Evolutionary conservation across 2,113 vertebrate species (phyloP), one percentile per base, ranked within the genome.

Genomic region (Maccullochella peelii): DNA sequence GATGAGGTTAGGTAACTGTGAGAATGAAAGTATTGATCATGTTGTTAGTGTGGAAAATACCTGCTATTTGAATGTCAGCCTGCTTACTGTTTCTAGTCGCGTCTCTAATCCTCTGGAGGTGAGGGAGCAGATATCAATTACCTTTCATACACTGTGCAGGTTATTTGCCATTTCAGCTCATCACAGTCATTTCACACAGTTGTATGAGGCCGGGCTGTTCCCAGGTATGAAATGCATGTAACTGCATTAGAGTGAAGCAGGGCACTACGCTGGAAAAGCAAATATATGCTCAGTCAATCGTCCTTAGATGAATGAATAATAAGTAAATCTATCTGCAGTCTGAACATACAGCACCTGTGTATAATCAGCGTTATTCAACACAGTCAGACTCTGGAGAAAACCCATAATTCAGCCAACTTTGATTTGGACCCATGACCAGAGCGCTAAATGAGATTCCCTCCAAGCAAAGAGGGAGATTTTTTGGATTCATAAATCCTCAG

Each of bases 401-500:
- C 0, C 18, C 2, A 15, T 71, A 55, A 77, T 80, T 82, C 81
- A 80, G 58, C 36, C 40, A 8, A n/a, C 71, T 73, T 59, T 74
- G 80, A 84, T 80, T 68, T 66, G 83, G 27, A 65, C 63, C 54
- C 23, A 52, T 80, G 85, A 73, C 57, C 67, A 4, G 63, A 42
- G 9, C 4, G 27, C 77, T 61, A 20, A 82, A 87, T 79, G 59
- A 83, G 83, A 63, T 77, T 36, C 30, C 68, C 69, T 73, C 8
- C 70, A 40, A 85, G 77, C 71, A 50, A 76, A 80, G 10, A 23
- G 25, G 38, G 6, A 23, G 44, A 47, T 38, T 77, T 77, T 21
- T 66, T 67, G n/a, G 12, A 70, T 57, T 58, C 71, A 36, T 77
- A 77, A 40, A 77, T 85, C 57, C 74, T 71, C 59, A 42, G 58